Base-by-base conservation (phyloP, 2,888 invertebrate species). In the Chorisops tibialis region DNA sequence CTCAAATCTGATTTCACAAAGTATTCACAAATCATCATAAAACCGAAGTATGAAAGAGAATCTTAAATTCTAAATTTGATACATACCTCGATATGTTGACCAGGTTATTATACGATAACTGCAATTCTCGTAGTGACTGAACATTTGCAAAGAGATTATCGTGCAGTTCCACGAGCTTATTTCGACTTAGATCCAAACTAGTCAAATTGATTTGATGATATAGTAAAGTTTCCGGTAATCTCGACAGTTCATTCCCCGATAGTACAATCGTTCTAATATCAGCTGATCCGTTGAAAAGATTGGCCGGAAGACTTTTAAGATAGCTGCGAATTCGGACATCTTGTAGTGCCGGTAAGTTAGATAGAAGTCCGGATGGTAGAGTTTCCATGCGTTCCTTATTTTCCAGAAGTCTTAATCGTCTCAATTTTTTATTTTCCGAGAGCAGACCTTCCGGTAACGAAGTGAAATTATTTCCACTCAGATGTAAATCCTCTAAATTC, bases 391-490 rank as follows among this genome's bases (percentile, higher is more conserved):
- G 79, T 7, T 81, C 81, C 47, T 82, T 81, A 72, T 85, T 85
- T 69, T 84, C 82, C 48, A 81, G 77, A 68, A 85, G 77, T 62
- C 81, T 80, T 54, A 87, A 78, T 12, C 74, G 78, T 59, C 77
- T 75, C 48, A 88, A 74, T 67, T 82, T 79, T 18, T 73, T 74
- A 69, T 84, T 87, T 62, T 80, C 77, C 61, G 73, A 74, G 67
- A 88, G 85, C 47, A 88, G 75, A 67, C 81, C 81, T 61, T 78
- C 78, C 3, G 88, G 87, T 60, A 89, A 70, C n/a, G 81, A 75
- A 4, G 80, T 79, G 67, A 89, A 85, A 68, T 83, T 82, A 71
- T 89, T 90, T n/a, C 80, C 81, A 71, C 82, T 85, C 65, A 92
- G 78, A 71, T 86, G 85, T 45, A 93, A 75, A 63, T 79, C 80